These are phyloP conservation scores for Sinocyclocheilus rhinocerous DNA, from an alignment of 2,113 vertebrate genomes.

Conservation along the genomic window DNA sequence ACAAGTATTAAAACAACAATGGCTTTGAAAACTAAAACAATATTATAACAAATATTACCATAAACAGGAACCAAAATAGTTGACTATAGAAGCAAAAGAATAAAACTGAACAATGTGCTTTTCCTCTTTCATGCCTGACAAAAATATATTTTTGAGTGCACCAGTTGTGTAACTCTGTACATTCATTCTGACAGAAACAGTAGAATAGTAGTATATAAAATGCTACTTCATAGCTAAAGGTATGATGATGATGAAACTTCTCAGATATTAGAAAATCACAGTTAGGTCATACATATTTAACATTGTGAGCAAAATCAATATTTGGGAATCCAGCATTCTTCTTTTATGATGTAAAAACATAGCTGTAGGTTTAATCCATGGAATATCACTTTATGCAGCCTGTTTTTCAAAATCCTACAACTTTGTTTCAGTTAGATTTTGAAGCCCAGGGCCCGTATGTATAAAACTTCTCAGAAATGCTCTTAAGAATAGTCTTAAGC, in stretches of 20 bases:
- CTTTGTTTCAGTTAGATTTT: not conserved
- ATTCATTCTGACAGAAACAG: conserved; percentile 17
- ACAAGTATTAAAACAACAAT: not conserved
- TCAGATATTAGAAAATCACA: conserved; percentile 7
- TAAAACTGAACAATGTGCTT: conserved; percentile 1
- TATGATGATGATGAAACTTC: not conserved
- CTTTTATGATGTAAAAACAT: not conserved
- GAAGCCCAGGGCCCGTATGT: too few species aligned
- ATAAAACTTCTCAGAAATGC: too few species aligned
- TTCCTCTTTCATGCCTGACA: not conserved
- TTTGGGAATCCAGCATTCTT: not conserved
- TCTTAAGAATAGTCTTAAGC: too few species aligned
- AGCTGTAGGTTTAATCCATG: not conserved
- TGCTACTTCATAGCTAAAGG: conserved; percentile 4
- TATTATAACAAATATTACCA: conserved; percentile 8
- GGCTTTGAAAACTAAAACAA: not conserved
- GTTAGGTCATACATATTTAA: not conserved
- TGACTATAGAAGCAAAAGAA: not conserved
- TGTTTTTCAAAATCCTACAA: not conserved
- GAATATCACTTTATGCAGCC: not conserved
- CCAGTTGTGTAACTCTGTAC: not conserved
- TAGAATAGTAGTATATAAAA: not conserved
- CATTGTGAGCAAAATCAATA: not conserved
- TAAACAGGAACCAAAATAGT: conserved; percentile 6
- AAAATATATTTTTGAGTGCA: not conserved